Evolutionary conservation across 2,797 vertebrate species (phyloP).

Genomic region (Crocodylus rhombifer): DNA sequence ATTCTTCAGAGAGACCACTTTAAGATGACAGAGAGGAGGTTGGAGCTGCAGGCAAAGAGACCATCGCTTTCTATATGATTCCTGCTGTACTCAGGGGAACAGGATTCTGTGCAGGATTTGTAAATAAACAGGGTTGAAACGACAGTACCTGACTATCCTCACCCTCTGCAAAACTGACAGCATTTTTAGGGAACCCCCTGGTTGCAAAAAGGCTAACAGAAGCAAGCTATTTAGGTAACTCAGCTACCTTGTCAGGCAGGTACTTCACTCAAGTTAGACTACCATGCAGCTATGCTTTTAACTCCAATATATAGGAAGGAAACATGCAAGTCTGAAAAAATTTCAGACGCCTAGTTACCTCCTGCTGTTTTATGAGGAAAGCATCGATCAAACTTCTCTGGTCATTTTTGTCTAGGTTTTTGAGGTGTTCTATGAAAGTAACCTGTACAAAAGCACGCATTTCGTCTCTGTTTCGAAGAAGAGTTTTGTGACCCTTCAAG

Average conservation of each 20-base stretch:
- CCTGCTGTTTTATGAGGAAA: slow-evolving; percentile 73
- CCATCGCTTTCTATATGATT: too few relatives aligned
- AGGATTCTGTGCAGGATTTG: background rate
- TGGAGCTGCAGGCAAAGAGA: too few relatives aligned
- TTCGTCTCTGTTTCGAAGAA: slow-evolving; percentile 67
- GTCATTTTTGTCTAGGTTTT: slow-evolving; percentile 72
- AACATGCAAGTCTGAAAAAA: background rate
- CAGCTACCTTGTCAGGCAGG: fast-evolving
- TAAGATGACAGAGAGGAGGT: too few relatives aligned
- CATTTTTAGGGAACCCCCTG: too few relatives aligned
- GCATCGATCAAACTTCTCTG: slow-evolving; percentile 72
- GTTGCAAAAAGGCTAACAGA: too few relatives aligned
- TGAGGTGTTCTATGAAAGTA: slow-evolving; percentile 46
- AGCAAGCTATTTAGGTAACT: background rate
- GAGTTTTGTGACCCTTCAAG: slow-evolving; percentile 54
- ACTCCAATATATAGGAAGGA: background rate
- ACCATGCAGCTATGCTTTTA: background rate
- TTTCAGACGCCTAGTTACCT: slow-evolving; percentile 48
- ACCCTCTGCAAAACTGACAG: background rate
- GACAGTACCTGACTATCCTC: background rate
- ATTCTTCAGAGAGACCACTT: too few relatives aligned
- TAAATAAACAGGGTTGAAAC: background rate
- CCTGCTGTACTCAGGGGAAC: background rate
- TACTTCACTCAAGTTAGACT: background rate
- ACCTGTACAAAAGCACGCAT: slow-evolving; percentile 28